Base-by-base conservation (phyloP, 2,888 invertebrate species). In the Orthosia gothica region DNA sequence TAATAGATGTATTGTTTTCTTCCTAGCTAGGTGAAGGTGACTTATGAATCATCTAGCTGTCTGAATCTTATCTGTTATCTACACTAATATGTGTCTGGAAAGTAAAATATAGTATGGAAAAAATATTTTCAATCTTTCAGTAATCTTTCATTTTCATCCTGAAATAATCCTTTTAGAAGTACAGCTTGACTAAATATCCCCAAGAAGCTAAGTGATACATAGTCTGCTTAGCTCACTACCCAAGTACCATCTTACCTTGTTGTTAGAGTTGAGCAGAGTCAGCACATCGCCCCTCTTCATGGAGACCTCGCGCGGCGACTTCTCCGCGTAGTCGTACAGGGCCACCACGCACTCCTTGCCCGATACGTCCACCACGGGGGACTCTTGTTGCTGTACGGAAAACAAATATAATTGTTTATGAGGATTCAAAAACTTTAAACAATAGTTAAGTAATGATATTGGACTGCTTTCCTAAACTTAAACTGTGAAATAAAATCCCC, bases 261-360 rank as follows among this genome's bases (percentile, higher is more conserved):
- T 99, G 95, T 99, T 99, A 12, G 99, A 99, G 96, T 99, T 99
- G 77, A 99, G 97, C 12, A 99, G 97, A 0, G 99, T 99, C 78
- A 99, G 97, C 50, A 99, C 98, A 92, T 99, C 99, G 40, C 99
- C 99, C 90, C 99, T 99, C 97, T 99, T 99, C 99, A 99, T 99
- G 76, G 99, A 99, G 4, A 99, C 99, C 94, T 99, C 99, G 50
- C 99, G 97, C 1, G 99, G 99, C 0, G 99, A 99, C 95, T 99
- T 99, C 96, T 99, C 99, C 0, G 99, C 98, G 96, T 99, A 99
- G 96, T 99, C 99, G 94, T 99, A 99, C 32, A 99, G 97, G 15
- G 99, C 99, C 84, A 99, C 98, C 65, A 99, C 99, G 90, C 99
- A 99, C 96, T 99, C 99, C 95, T 99, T 99, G 87, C 99, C 99